These are phyloP conservation scores for Arizona elegans DNA, from an alignment of 2,113 vertebrate genomes.

Conservation along the genomic window DNA sequence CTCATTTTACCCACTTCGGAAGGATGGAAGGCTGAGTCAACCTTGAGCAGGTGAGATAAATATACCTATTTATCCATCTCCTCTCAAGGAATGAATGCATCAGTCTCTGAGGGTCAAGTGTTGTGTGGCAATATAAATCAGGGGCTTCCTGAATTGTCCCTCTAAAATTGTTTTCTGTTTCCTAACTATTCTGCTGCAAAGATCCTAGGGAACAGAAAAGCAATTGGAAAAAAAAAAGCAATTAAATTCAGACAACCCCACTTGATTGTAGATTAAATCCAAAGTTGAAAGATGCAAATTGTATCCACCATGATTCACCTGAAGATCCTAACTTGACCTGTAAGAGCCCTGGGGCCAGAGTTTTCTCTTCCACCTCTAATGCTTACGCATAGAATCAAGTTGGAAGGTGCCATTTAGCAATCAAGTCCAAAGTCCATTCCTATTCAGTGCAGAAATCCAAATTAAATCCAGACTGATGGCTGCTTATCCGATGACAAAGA, in stretches of 20 bases:
- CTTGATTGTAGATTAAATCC: background rate
- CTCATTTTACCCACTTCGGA: too few species aligned
- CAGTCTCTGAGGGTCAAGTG: background rate
- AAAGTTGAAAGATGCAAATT: background rate
- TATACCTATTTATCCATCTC: background rate
- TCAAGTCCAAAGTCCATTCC: background rate
- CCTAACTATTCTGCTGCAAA: background rate
- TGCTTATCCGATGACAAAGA: background rate
- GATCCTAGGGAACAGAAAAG: background rate
- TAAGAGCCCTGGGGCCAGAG: background rate
- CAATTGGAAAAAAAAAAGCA: background rate
- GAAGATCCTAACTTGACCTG: constrained; percentile 4
- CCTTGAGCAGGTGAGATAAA: too few species aligned
- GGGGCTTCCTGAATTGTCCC: background rate
- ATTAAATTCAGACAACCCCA: too few species aligned
- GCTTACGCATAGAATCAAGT: background rate
- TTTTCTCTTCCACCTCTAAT: background rate
- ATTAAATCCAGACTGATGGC: background rate
- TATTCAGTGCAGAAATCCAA: background rate
- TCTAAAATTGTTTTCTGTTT: background rate
- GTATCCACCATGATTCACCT: background rate
- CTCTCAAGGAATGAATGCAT: background rate
- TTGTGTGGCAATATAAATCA: background rate
- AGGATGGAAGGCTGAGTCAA: too few species aligned
- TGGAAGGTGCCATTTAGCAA: background rate